Percentiles rank a stretch among this genome's conserved stretches.
phyloP scores from a whole-genome alignment of 1,140 invertebrate genomes.

The Drosophila ananassae region DNA sequence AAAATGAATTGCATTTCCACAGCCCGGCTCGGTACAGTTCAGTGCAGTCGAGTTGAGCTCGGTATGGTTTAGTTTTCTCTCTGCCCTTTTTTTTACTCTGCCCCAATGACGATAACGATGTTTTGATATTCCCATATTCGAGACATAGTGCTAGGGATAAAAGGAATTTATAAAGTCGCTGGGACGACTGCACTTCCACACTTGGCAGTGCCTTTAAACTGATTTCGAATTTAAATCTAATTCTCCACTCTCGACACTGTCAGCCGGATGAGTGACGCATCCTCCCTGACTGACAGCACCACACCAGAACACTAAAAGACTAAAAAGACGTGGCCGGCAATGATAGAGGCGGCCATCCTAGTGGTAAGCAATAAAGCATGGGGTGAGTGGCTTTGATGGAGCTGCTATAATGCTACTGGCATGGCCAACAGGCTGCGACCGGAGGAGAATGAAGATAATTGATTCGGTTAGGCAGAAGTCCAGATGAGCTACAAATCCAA shows the following conservation, averaged over 20 bases:
- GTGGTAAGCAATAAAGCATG: conserved; percentile 38
- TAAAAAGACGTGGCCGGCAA: background rate
- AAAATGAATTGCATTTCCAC: conserved; percentile 55
- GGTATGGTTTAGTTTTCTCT: conserved; percentile 1
- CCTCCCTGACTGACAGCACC: conserved; percentile 62
- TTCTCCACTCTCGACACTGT: conserved; percentile 74
- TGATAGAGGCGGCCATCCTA: conserved; percentile 19
- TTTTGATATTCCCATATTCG: conserved; percentile 46
- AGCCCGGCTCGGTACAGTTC: conserved; percentile 15
- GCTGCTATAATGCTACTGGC: conserved; percentile 59
- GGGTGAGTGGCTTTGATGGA: conserved; percentile 50
- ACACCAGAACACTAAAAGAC: conserved; percentile 29
- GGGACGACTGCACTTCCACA: conserved; percentile 11
- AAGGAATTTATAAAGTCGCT: conserved; percentile 60
- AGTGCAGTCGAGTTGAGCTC: conserved; percentile 11
- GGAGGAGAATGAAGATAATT: conserved; percentile 23
- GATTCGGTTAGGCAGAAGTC: conserved; percentile 34
- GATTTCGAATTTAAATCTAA: conserved; percentile 74
- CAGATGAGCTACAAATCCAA: conserved; percentile 30
- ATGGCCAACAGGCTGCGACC: conserved; percentile 18
- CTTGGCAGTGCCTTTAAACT: conserved; percentile 57
- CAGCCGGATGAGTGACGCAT: conserved; percentile 68
- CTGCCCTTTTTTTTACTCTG: conserved; percentile 2
- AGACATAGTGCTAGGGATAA: conserved; percentile 28
- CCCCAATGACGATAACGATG: conserved; percentile 44